phyloP scores from a whole-genome alignment of 2,797 vertebrate genomes.

The Chelonia mydas region DNA sequence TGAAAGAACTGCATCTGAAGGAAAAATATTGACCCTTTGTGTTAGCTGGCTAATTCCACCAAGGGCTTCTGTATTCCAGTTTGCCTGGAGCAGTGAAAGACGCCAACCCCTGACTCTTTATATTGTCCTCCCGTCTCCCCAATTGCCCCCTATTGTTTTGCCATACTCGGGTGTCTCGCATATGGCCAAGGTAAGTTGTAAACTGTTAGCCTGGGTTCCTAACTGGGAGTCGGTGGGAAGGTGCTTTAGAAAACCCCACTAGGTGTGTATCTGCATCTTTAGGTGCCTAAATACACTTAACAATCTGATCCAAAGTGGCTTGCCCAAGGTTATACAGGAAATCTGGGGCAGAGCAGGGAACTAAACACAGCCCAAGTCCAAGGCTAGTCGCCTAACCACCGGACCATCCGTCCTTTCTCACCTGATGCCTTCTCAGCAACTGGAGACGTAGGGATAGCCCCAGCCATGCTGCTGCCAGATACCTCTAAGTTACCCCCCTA shows the following conservation, averaged over 20 bases:
- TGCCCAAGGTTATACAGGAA: background rate
- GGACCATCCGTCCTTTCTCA: conserved; percentile 6
- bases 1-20: background rate
- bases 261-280: background rate
- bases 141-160: background rate
- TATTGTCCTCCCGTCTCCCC: background rate
- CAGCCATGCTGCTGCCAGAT: background rate
- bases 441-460: background rate
- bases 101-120: background rate
- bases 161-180: rapidly evolving
- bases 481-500: background rate
- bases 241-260: background rate
- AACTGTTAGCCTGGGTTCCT: background rate
- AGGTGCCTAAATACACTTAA: background rate
- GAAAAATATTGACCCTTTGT: background rate
- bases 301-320: background rate
- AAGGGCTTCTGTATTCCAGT: background rate
- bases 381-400: background rate
- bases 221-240: background rate
- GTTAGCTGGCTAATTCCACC: background rate
- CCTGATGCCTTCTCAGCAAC: background rate
- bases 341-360: background rate
- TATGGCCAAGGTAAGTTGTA: background rate
- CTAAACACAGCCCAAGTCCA: background rate
- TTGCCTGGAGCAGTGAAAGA: background rate